Base-by-base conservation (phyloP, 2,797 vertebrate genomes). In the Gouania willdenowi region DNA sequence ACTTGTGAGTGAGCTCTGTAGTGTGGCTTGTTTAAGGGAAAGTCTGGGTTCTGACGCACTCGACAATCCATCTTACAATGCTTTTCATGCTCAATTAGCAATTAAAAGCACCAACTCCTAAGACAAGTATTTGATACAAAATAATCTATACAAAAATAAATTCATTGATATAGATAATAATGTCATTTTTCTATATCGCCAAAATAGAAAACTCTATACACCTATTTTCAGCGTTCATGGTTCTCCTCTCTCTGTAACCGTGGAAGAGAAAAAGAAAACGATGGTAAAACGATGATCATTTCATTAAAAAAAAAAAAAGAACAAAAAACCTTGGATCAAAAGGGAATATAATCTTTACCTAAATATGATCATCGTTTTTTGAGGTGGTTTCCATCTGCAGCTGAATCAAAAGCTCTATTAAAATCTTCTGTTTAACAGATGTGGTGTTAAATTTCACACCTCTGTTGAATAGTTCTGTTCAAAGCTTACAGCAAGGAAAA, bases 381-480 rank as follows among this genome's bases (percentile, higher is more conserved):
- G 50, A 40, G 48, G 39, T 65, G 55, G 61, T 77, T 66, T 64
- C 59, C 63, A 28, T 60, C 63, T 39, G 66, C 56, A 36, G 56
- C 65, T n/a, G 33, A 79, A 84, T 75, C 73, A 81, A 85, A 87
- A 78, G 57, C 51, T 73, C 64, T 75, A 78, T 81, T 83, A 84
- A 51, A 50, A 55, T 75, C 57, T 67, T 49, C 42, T 61, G 53
- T 31, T 36, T 25, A 65, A 63, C 41, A 57, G 53, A 66, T 56
- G 55, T 75, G 64, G 47, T 80, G 82, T 84, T 87, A 75, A 82
- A 83, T 84, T 85, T 54, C 72, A 76, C 60, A 76, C 41, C 58
- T 76, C 41, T 63, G 55, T 70, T 75, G 75, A 83, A 85, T 83
- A 84, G 44, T 45, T 68, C 36, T 23, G 68, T 64, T 86, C 81